A percentile compares a stretch with the other conserved stretches of the same genome.
phyloP scores from a whole-genome alignment of 2,888 invertebrate genomes.

The Pharmacophagus antenor region DNA sequence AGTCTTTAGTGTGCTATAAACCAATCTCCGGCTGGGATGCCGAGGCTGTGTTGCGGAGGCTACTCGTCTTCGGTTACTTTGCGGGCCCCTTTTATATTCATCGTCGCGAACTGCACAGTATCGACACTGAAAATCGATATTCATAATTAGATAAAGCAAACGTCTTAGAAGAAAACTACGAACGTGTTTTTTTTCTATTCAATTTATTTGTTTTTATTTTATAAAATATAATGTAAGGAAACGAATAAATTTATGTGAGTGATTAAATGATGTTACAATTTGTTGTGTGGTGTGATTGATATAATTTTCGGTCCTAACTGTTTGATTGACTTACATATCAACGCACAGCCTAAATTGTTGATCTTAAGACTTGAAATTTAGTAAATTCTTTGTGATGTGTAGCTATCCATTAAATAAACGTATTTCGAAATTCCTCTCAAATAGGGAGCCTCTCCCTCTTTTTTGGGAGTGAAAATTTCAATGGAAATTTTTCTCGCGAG shows the following conservation, averaged over 20 bases:
- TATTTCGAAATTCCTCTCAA: no score
- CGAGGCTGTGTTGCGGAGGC: conserved; percentile 69
- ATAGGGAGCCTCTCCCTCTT: no score
- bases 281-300: no score
- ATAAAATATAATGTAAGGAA: neutral
- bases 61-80: conserved; percentile 54
- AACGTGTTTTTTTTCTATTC: conserved; percentile 2
- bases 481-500: no score
- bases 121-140: conserved; percentile 72
- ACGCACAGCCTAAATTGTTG: no score
- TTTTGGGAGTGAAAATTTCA: no score
- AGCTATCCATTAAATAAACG: no score
- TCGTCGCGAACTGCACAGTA: conserved; percentile 54
- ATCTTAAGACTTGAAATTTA: no score
- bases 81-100: conserved; percentile 64
- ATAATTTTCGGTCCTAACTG: no score
- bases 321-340: no score
- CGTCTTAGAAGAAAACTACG: conserved; percentile 52
- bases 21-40: conserved; percentile 67
- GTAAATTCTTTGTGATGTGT: no score
- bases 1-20: conserved; percentile 70
- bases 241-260: neutral
- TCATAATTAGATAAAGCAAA: conserved; percentile 72
- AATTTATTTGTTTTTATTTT: conserved; percentile 38
- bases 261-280: neutral